Base-by-base conservation (phyloP, 2,888 invertebrate species). In the Ypsolopha sequella region DNA sequence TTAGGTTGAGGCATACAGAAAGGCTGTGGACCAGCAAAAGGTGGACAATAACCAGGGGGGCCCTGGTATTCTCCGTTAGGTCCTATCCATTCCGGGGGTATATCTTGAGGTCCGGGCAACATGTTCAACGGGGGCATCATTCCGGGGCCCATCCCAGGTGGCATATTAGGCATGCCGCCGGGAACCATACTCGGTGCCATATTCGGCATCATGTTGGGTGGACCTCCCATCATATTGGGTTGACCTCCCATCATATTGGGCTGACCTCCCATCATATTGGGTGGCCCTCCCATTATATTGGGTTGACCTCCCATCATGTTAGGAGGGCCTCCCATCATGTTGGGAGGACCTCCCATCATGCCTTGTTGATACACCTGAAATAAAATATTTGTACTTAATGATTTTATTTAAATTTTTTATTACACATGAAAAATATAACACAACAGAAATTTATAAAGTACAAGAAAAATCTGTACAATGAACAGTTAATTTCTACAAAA, bases 1-100 rank as follows among this genome's bases (percentile, higher is more conserved):
- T 84, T 84, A n/a, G 75, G 66, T 52, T 81, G 82, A 8, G 79
- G 80, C 76, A 85, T 70, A 54, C 80, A 81, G 57, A 72, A 81
- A 13, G 66, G 66, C 56, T 75, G 79, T 7, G 73, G 61, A n/a
- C 65, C 69, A 1, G 70, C 65, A 53, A 73, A 80, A 0, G 77
- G 74, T 24, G 77, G 80, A 45, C 78, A 81, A 62, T 73, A 82
- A 52, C 65, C 65, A 6, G 68, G 67, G 2, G 64, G 70, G 1
- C 68, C 70, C 50, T 66, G 74, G 51, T 68, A 79, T 35, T 79
- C 75, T 65, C 68, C 35, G 65, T 48, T 48, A n/a, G 48, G 50
- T 6, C 50, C 50, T 9, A 43, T 33, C 50, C 50, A 50, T 14
- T 50, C 50, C 33, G 50, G 11, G 9, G 50, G 50, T 1, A 41